These are phyloP conservation scores for Myrmophylax atrothorax DNA, from an alignment of 2,113 vertebrate genomes.

Conservation along the genomic window DNA sequence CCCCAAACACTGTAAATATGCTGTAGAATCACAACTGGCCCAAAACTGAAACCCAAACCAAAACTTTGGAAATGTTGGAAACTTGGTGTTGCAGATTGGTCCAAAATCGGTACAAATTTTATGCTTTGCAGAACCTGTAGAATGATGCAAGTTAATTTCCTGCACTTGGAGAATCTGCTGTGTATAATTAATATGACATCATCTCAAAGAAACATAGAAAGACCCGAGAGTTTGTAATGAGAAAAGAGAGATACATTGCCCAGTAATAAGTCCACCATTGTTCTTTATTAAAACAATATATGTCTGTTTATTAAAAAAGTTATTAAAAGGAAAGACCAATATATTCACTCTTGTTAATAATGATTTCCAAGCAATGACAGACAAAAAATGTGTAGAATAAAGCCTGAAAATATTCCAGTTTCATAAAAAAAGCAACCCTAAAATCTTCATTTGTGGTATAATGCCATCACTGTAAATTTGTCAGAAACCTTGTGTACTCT, in stretches of 20 bases:
- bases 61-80: not conserved
- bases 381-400: not conserved
- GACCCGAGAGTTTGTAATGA: not conserved
- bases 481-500: not conserved
- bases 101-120: not conserved
- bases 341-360: not conserved
- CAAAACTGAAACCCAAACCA: not conserved
- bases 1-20: not conserved
- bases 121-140: not conserved
- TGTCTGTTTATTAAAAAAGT: not conserved
- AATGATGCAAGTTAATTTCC: not conserved
- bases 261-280: not conserved
- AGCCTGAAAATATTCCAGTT: not conserved
- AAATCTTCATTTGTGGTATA: not conserved
- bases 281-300: slow-evolving; percentile 4
- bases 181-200: slow-evolving; percentile 8
- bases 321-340: not conserved
- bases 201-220: not conserved
- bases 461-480: not conserved
- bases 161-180: not conserved
- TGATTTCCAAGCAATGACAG: not conserved
- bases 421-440: not conserved
- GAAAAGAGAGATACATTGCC: not conserved
- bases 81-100: not conserved
- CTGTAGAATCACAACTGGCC: not conserved